phyloP scores from a whole-genome alignment of 2,888 invertebrate genomes.

The Ceriagrion tenellum region DNA sequence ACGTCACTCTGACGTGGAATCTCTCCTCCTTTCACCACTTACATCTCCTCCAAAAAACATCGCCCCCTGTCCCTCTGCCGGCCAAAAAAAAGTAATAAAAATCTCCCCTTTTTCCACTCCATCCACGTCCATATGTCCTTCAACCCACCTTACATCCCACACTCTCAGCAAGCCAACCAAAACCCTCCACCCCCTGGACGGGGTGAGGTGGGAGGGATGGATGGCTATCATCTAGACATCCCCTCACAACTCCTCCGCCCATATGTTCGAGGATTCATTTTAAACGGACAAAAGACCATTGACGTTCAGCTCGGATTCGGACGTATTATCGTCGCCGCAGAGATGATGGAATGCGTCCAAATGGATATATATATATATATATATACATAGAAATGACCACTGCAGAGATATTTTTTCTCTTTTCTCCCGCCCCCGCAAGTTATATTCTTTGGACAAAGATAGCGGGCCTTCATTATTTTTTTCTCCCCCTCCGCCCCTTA shows the following conservation, averaged over 20 bases:
- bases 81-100: neutral
- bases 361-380: neutral
- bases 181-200: no score
- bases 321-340: neutral
- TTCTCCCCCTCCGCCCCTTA: neutral
- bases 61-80: neutral
- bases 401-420: neutral
- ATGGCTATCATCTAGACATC: neutral
- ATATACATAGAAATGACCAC: neutral
- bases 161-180: neutral
- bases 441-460: conserved; percentile 16
- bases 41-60: neutral
- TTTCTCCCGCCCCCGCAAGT: neutral
- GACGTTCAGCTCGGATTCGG: conserved; percentile 32
- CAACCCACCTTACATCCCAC: neutral
- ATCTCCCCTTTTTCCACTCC: neutral
- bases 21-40: neutral
- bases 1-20: conserved; percentile 43
- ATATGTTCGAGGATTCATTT: conserved; percentile 20
- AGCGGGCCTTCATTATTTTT: neutral
- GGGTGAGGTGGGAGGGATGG: neutral
- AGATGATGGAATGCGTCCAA: conserved; percentile 2
- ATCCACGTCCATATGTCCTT: neutral
- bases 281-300: conserved; percentile 17
- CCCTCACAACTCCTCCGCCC: neutral